Evolutionary conservation across 2,888 invertebrate species (phyloP).

Genomic region (Agriotes lineatus): DNA sequence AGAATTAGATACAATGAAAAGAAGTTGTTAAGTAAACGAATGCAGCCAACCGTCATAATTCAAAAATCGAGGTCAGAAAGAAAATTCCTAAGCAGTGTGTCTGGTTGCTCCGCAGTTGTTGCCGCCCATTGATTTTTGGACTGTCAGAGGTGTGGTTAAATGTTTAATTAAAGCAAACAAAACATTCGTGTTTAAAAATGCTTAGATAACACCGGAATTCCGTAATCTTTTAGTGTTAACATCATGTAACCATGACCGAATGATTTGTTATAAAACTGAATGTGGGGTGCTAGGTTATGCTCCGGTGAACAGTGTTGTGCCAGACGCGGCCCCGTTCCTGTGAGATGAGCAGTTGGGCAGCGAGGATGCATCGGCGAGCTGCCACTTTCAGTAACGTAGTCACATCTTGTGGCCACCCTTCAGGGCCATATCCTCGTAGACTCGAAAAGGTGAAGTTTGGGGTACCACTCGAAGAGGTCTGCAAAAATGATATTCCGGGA

Average conservation of each 20-base stretch:
- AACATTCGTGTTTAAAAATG: slow-evolving; percentile 42
- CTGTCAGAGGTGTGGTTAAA: slow-evolving; percentile 54
- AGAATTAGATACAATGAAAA: too few species aligned
- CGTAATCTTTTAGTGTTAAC: slow-evolving; percentile 9
- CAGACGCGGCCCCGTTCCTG: slow-evolving; percentile 44
- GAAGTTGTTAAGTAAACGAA: too few species aligned
- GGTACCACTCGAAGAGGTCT: slow-evolving; percentile 90
- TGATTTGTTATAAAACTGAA: slow-evolving; percentile 30
- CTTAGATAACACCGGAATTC: slow-evolving; percentile 44
- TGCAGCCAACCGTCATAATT: too few species aligned
- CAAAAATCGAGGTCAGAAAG: too few species aligned
- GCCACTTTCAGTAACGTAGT: slow-evolving; percentile 92
- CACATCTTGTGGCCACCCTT: slow-evolving; percentile 90
- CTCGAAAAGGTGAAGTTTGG: slow-evolving; percentile 96
- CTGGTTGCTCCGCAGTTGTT: slow-evolving; percentile 26
- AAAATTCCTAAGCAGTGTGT: too few species aligned
- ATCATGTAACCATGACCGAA: slow-evolving; percentile 34
- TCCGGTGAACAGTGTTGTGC: slow-evolving; percentile 53
- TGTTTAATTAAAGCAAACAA: slow-evolving; percentile 49
- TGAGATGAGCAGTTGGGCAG: slow-evolving; percentile 91
- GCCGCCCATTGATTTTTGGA: slow-evolving; percentile 55
- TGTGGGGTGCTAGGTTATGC: slow-evolving; percentile 59
- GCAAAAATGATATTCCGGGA: slow-evolving; percentile 95
- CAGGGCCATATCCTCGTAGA: slow-evolving; percentile 84
- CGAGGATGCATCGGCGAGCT: slow-evolving; percentile 91